Evolutionary conservation across 2,888 invertebrate genomes (phyloP).

Genomic region (Hemistola chrysoprasaria): DNA sequence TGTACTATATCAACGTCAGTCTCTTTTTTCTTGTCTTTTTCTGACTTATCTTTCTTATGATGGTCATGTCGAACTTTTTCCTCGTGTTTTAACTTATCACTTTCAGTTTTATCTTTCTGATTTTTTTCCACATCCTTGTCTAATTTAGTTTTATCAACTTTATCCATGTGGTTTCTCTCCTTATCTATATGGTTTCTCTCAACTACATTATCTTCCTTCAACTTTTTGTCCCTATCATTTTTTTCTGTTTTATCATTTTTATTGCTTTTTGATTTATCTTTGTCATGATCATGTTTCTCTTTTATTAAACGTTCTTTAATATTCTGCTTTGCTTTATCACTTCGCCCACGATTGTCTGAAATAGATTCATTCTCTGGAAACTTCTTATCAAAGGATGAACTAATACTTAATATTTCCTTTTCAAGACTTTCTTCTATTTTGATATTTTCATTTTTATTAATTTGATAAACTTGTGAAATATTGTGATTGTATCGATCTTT

Average conservation of each 20-base stretch:
- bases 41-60: conserved; percentile 70
- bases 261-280: conserved; percentile 54
- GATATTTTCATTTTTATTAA: conserved; percentile 69
- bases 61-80: conserved; percentile 74
- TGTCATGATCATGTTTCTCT: conserved; percentile 64
- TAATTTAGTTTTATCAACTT: conserved; percentile 42
- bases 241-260: conserved; percentile 50
- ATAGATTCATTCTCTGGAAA: conserved; percentile 60
- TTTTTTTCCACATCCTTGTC: conserved; percentile 55
- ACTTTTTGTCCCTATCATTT: conserved; percentile 50
- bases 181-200: conserved; percentile 45
- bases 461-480: conserved; percentile 41
- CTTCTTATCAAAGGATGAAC: conserved; percentile 29
- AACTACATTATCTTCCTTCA: conserved; percentile 39
- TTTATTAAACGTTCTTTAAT: conserved; percentile 61
- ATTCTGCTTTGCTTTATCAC: conserved; percentile 57
- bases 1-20: conserved; percentile 45
- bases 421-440: conserved; percentile 65
- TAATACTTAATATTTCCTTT: conserved; percentile 50
- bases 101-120: conserved; percentile 50
- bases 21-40: conserved; percentile 65
- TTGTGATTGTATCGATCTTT: conserved; percentile 51
- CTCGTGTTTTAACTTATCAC: conserved; percentile 54
- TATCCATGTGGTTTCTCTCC: conserved; percentile 49
- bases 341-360: conserved; percentile 58